phyloP scores from a whole-genome alignment of 1,140 invertebrate species.

The Rhopalosiphum maidis region DNA sequence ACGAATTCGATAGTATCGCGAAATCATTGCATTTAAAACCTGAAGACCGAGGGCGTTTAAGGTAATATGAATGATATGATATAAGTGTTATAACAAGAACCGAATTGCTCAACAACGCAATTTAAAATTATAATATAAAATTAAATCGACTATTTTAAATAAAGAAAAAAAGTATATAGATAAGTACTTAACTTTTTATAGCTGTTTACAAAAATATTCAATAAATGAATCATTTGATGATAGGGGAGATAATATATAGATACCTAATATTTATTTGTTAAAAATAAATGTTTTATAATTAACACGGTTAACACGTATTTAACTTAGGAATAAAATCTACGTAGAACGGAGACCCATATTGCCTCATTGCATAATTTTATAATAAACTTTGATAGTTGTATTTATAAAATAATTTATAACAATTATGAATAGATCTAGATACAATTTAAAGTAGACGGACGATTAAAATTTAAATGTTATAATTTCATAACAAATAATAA shows the following conservation, averaged over 20 bases:
- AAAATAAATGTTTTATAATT: background rate
- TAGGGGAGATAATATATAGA: background rate
- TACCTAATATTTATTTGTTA: background rate
- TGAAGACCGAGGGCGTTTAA: background rate
- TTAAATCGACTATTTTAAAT: background rate
- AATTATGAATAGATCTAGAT: slow-evolving; percentile 14
- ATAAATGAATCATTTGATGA: background rate
- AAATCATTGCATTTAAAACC: background rate
- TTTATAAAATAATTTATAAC: background rate
- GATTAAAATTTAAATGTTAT: background rate
- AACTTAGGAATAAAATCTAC: background rate
- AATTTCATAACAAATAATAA: background rate
- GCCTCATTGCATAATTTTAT: background rate
- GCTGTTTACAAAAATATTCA: background rate
- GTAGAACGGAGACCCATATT: background rate
- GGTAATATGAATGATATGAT: background rate
- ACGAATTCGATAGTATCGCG: background rate
- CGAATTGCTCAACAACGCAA: background rate
- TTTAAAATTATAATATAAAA: background rate
- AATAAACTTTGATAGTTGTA: background rate
- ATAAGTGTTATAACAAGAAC: background rate
- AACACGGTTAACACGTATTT: background rate
- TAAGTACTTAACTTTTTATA: too few relatives aligned
- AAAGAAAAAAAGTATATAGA: background rate
- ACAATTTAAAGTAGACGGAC: background rate